These are phyloP conservation scores for Toxotes jaculatrix DNA, from an alignment of 2,113 vertebrate species.

Conservation along the genomic window DNA sequence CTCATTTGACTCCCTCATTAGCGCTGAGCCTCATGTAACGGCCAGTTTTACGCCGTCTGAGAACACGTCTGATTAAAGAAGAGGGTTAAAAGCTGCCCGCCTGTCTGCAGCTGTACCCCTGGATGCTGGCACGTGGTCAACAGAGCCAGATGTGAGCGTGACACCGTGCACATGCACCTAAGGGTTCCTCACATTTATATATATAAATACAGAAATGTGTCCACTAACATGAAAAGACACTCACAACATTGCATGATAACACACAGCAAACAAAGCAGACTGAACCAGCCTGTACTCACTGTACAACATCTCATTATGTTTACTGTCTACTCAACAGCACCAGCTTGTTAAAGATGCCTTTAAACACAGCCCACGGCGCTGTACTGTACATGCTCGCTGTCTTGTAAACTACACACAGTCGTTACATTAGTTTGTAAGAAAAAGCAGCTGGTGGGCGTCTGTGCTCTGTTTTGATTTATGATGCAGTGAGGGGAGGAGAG, in stretches of 20 bases:
- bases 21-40: slow-evolving; percentile 43
- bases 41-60: slow-evolving; percentile 55
- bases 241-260: slow-evolving; percentile 10
- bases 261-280: neutral
- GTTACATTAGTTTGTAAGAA: slow-evolving; percentile 35
- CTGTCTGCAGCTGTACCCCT: slow-evolving; percentile 34
- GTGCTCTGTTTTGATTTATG: slow-evolving; percentile 59
- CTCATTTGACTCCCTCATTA: slow-evolving; percentile 62
- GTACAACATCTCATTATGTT: slow-evolving; percentile 67
- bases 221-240: slow-evolving; percentile 5
- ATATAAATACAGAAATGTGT: neutral
- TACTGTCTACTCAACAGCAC: slow-evolving; percentile 52
- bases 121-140: slow-evolving; percentile 53
- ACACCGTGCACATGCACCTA: neutral
- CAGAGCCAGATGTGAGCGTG: slow-evolving; percentile 61
- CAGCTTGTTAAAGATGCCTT: slow-evolving; percentile 65
- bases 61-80: slow-evolving; percentile 69
- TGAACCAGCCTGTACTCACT: slow-evolving; percentile 11
- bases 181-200: neutral
- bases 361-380: slow-evolving; percentile 36
- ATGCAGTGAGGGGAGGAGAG: slow-evolving; percentile 13
- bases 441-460: slow-evolving; percentile 62
- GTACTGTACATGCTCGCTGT: slow-evolving; percentile 37
- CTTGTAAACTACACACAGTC: slow-evolving; percentile 57
- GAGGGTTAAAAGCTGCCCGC: slow-evolving; percentile 17